Conservation (phyloP, 2,797 vertebrate genomes). For the Bradypodion ventrale region DNA sequence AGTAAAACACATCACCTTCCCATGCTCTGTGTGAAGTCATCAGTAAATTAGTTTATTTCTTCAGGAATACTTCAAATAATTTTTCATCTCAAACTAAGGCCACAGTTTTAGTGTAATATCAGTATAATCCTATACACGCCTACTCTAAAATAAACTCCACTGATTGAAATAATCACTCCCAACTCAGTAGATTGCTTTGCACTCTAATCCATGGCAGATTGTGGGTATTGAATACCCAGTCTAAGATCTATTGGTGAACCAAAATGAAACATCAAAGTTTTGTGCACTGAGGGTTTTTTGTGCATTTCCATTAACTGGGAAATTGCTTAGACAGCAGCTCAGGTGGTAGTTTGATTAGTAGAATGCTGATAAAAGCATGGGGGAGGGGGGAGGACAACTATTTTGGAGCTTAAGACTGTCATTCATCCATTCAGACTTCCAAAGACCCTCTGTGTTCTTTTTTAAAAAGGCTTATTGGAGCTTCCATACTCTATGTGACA, state of each 20-base stretch:
- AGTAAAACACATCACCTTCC: background rate
- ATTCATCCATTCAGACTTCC: conserved; percentile 68
- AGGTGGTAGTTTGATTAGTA: conserved; percentile 37
- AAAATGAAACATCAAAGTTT: conserved; percentile 41
- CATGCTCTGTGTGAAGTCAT: background rate
- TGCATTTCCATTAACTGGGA: conserved; percentile 40
- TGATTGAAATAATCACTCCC: background rate
- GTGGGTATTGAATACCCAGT: background rate
- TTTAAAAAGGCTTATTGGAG: conserved; percentile 69
- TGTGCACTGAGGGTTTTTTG: conserved; percentile 27
- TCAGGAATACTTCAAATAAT: background rate
- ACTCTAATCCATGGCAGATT: background rate
- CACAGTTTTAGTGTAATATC: background rate
- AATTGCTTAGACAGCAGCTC: conserved; percentile 34
- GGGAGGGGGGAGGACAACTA: conserved; percentile 48
- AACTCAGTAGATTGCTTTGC: background rate
- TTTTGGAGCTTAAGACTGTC: conserved; percentile 61
- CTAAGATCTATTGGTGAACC: background rate
- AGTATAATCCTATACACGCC: background rate
- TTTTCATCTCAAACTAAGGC: background rate
- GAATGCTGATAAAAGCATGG: conserved; percentile 44
- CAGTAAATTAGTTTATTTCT: background rate
- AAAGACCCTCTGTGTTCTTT: conserved; percentile 59
- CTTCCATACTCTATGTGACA: conserved; percentile 62
- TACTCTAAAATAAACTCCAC: background rate